Conservation (phyloP, 2,797 vertebrate species). For the Chelonia mydas region DNA sequence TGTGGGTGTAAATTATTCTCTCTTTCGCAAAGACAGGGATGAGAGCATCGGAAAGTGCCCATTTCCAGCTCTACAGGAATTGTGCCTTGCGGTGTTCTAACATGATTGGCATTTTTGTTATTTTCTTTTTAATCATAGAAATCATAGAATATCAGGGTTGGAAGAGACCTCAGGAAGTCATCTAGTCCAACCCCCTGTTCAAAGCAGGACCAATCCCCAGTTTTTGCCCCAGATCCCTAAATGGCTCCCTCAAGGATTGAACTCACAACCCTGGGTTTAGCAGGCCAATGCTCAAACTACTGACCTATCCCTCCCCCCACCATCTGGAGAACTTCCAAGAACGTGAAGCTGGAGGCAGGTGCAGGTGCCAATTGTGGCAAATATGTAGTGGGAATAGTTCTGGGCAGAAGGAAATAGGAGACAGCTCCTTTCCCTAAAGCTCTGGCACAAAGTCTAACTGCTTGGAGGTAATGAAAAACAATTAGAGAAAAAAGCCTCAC, state of each 20-base stretch:
- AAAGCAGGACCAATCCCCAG: too few relatives aligned
- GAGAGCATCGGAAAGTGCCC: neutral
- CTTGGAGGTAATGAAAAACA: neutral
- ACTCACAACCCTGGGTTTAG: too few relatives aligned
- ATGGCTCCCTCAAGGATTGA: too few relatives aligned
- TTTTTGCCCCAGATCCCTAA: too few relatives aligned
- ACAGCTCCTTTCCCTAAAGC: neutral
- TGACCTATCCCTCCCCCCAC: too few relatives aligned
- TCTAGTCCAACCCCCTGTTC: too few relatives aligned
- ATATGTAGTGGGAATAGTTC: neutral
- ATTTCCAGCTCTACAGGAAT: neutral
- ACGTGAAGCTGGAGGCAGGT: neutral
- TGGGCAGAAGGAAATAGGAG: neutral
- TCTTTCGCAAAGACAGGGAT: neutral
- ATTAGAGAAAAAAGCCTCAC: neutral
- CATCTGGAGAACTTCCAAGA: too few relatives aligned
- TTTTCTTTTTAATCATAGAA: neutral
- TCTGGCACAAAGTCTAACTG: neutral
- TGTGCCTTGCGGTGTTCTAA: neutral
- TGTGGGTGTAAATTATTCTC: neutral
- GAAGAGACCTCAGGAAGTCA: too few relatives aligned
- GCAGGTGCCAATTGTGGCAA: neutral
- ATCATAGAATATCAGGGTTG: too few relatives aligned
- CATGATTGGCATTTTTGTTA: neutral
- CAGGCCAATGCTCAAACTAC: too few relatives aligned